A percentile compares a stretch with the other conserved stretches of the same genome.
Evolutionary conservation across 2,888 invertebrate genomes (phyloP).

Genomic region (Antheraea assamensis): DNA sequence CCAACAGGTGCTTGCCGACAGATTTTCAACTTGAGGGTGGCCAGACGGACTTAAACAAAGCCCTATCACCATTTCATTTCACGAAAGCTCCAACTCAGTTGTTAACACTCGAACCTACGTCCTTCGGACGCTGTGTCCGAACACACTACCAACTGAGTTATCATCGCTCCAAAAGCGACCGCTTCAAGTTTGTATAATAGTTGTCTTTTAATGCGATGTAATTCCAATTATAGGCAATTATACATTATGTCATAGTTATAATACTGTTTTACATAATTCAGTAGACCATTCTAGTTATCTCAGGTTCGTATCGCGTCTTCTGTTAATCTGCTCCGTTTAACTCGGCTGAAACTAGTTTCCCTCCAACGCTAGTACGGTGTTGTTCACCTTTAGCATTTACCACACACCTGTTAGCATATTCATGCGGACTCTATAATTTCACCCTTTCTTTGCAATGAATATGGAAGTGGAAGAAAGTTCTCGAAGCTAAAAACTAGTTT

Average conservation of each 20-base stretch:
- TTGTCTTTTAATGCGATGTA: neutral
- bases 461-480: conserved; percentile 80
- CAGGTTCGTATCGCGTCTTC: conserved; percentile 20
- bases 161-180: no score
- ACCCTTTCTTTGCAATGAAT: conserved; percentile 79
- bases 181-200: neutral
- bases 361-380: conserved; percentile 39
- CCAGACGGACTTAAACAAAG: no score
- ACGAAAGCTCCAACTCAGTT: no score
- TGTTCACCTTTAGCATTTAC: conserved; percentile 80
- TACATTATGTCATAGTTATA: neutral
- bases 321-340: conserved; percentile 16
- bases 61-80: no score
- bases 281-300: neutral
- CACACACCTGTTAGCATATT: conserved; percentile 69
- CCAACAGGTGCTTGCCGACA: no score
- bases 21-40: no score
- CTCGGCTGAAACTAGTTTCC: conserved; percentile 16
- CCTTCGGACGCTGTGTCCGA: no score
- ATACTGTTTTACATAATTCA: neutral
- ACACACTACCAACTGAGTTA: no score
- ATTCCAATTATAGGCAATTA: neutral
- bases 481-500: conserved; percentile 70
- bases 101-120: no score
- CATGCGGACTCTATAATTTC: conserved; percentile 72